Evolutionary conservation across 2,888 invertebrate species (phyloP).

Genomic region (Mythimna lalbum): DNA sequence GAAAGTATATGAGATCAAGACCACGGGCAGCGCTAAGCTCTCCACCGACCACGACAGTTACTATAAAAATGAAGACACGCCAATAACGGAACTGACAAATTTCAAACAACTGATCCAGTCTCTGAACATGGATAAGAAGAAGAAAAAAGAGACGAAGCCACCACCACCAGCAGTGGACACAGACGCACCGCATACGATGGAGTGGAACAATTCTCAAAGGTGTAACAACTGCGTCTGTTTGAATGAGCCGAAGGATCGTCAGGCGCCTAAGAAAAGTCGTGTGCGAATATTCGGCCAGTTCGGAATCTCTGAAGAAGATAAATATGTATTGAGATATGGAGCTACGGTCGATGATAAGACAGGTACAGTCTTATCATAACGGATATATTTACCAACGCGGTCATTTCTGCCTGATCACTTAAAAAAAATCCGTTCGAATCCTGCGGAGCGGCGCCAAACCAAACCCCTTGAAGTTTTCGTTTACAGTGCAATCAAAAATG

Average conservation of each 20-base stretch:
- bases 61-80: conserved; percentile 69
- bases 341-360: conserved; percentile 79
- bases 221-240: conserved; percentile 17
- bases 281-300: conserved; percentile 79
- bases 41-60: conserved; percentile 55
- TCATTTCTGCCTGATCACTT: too few relatives aligned
- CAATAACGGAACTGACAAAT: conserved; percentile 64
- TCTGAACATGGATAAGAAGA: conserved; percentile 78
- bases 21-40: conserved; percentile 75
- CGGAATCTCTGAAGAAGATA: conserved; percentile 78
- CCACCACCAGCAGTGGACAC: not conserved
- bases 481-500: too few relatives aligned
- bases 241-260: not conserved
- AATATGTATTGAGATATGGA: conserved; percentile 79
- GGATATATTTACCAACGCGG: not conserved
- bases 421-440: too few relatives aligned
- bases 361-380: conserved; percentile 65
- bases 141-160: conserved; percentile 67
- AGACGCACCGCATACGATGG: not conserved
- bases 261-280: conserved; percentile 65
- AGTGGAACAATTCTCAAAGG: conserved; percentile 8
- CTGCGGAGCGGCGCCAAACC: too few relatives aligned
- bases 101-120: conserved; percentile 72
- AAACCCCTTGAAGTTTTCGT: too few relatives aligned
- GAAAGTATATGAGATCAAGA: conserved; percentile 77